Evolutionary conservation across 1,140 invertebrate species (phyloP).

Genomic region (Heterodera schachtii): DNA sequence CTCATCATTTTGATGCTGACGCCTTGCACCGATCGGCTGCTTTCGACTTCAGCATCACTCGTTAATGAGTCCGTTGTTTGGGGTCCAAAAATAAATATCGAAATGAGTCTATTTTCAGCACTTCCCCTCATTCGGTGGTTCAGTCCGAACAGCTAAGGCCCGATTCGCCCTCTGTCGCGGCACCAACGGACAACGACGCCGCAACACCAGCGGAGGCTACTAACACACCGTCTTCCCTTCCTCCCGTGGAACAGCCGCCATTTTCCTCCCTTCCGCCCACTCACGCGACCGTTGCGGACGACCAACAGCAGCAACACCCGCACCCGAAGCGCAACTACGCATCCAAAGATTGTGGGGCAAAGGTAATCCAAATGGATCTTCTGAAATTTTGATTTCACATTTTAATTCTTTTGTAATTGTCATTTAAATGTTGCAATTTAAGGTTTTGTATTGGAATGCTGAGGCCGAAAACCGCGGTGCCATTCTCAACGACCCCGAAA

Average conservation of each 20-base stretch:
- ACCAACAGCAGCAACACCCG: slow-evolving; percentile 19
- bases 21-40: background rate
- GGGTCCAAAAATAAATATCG: too few species aligned
- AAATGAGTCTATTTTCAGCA: too few species aligned
- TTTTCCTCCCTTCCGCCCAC: background rate
- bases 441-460: slow-evolving; percentile 78
- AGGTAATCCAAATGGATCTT: slow-evolving; percentile 73
- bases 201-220: background rate
- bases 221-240: background rate
- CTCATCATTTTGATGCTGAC: background rate
- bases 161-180: background rate
- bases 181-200: background rate
- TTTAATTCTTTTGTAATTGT: too few species aligned
- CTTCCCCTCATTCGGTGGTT: too few species aligned
- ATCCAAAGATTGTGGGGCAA: slow-evolving; percentile 89
- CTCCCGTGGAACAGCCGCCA: background rate
- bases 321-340: slow-evolving; percentile 69
- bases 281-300: background rate
- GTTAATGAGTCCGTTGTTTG: background rate
- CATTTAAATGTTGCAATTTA: background rate
- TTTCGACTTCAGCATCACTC: background rate
- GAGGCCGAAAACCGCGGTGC: slow-evolving; percentile 80
- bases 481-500: slow-evolving; percentile 75
- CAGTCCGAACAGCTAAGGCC: background rate
- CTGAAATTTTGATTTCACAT: background rate